These are phyloP conservation scores for Anolis apletophallus DNA, from an alignment of 2,797 vertebrate species.

Conservation along the genomic window DNA sequence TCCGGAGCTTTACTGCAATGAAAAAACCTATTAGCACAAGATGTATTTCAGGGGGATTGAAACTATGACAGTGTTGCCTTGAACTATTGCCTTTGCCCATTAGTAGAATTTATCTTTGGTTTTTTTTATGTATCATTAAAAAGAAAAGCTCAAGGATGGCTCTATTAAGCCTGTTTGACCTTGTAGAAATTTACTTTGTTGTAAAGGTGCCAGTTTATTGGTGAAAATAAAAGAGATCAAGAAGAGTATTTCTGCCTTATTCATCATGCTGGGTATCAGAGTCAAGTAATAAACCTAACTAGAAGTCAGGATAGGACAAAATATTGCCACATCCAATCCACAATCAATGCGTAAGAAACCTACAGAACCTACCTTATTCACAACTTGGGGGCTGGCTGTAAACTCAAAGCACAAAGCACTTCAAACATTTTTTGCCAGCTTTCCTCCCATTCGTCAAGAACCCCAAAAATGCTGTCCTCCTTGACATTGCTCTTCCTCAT, in stretches of 20 bases:
- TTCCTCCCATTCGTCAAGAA: too few relatives aligned
- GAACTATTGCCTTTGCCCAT: slow-evolving; percentile 46
- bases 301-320: background rate
- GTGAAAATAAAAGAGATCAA: background rate
- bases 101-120: slow-evolving; percentile 28
- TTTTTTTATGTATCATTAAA: slow-evolving; percentile 22
- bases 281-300: background rate
- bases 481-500: too few relatives aligned
- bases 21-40: slow-evolving; percentile 44
- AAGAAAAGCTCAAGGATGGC: background rate
- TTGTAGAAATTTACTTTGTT: slow-evolving; percentile 10
- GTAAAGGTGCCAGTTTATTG: background rate
- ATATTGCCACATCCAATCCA: background rate
- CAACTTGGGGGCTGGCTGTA: too few relatives aligned
- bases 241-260: background rate
- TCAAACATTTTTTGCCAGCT: too few relatives aligned
- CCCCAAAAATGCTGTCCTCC: too few relatives aligned
- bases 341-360: background rate
- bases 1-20: slow-evolving; percentile 33
- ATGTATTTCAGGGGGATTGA: slow-evolving; percentile 47
- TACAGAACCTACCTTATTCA: too few relatives aligned
- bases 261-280: background rate
- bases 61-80: slow-evolving; percentile 18
- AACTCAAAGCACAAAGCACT: too few relatives aligned
- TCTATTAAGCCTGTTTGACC: slow-evolving; percentile 36